These are phyloP conservation scores for Philantomba maxwellii DNA, from an alignment of 2,113 vertebrate species.

Conservation along the genomic window DNA sequence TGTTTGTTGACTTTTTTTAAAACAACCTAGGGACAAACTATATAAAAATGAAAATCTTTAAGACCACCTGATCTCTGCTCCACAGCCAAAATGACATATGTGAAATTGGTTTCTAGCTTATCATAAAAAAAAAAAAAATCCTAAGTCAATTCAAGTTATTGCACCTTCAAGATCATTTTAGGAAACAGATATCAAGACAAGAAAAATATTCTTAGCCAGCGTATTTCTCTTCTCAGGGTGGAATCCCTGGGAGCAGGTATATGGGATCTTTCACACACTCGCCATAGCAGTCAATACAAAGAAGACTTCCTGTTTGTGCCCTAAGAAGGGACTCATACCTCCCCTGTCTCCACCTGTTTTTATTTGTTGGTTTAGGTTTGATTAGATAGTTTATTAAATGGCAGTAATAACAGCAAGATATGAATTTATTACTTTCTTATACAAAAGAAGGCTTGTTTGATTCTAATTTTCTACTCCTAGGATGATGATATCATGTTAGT, in stretches of 20 bases:
- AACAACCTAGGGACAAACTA: background rate
- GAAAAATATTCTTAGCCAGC: background rate
- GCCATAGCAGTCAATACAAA: background rate
- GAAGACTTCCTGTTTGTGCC: background rate
- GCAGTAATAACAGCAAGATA: background rate
- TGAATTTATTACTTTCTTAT: background rate
- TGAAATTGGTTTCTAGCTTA: background rate
- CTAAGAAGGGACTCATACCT: background rate
- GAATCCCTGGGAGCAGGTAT: background rate
- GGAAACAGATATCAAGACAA: background rate
- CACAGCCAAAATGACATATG: background rate
- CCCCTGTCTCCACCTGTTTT: background rate
- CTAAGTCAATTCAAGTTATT: background rate
- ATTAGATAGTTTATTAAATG: background rate
- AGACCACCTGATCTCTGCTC: background rate
- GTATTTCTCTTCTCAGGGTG: background rate
- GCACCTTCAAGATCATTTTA: background rate
- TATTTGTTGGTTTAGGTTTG: background rate
- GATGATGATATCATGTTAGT: background rate
- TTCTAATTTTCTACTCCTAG: background rate
- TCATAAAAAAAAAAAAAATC: background rate
- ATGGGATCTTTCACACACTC: background rate
- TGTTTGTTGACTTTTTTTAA: background rate
- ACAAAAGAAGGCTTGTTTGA: background rate
- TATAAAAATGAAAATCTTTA: background rate